Evolutionary conservation across 37 sponge, comb jelly and placozoan species (phyloP).

Genomic region (Cladorhizidae sp.): DNA sequence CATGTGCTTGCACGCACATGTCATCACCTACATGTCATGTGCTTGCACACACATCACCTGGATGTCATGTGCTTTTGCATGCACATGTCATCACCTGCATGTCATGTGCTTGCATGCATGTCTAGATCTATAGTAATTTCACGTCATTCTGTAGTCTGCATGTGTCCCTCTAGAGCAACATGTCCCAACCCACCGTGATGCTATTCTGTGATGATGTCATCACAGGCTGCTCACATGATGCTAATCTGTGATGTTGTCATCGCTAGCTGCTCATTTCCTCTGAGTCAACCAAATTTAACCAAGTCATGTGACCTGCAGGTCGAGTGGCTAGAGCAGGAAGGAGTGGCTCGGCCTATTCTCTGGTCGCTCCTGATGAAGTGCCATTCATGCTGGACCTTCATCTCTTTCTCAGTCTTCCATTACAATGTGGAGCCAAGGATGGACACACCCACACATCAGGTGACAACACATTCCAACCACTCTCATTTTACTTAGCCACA

Average conservation of each 20-base stretch:
- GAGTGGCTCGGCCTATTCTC: constrained; percentile 88
- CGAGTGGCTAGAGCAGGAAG: constrained; percentile 96
- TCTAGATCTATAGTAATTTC: no score
- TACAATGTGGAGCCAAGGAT: constrained; percentile 1
- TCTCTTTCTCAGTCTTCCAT: constrained; percentile 75
- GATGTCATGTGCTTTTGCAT: no score
- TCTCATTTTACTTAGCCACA: background rate
- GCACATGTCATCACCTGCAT: no score
- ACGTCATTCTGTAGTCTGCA: no score
- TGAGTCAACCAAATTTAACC: no score
- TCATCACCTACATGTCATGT: no score
- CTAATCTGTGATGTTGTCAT: background rate
- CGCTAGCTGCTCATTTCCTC: background rate
- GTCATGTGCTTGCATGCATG: no score
- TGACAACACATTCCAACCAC: no score
- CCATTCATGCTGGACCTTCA: constrained; percentile 88
- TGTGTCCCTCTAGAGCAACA: no score
- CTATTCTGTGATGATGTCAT: background rate
- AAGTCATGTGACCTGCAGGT: constrained; percentile 53
- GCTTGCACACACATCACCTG: no score
- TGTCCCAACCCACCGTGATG: background rate
- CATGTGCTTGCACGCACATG: no score
- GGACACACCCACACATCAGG: background rate
- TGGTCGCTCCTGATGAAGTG: constrained; percentile 83
- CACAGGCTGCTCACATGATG: no score